Conservation (phyloP, 2,113 vertebrate species). For the Lutjanus erythropterus region DNA sequence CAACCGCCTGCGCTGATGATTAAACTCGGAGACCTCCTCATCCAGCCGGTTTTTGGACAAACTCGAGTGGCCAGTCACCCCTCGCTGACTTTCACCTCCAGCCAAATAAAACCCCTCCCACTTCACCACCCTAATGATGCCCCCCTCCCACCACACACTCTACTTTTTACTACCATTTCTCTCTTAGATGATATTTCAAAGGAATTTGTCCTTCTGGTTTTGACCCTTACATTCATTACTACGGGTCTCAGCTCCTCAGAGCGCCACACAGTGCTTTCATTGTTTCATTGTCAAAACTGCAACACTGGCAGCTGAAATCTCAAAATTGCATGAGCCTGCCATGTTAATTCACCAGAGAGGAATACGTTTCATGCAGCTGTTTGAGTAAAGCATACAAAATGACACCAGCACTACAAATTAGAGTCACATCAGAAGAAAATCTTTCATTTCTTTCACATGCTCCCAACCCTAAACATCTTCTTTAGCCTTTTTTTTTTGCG, state of each 20-base stretch:
- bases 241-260: background rate
- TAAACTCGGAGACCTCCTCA: too few species aligned
- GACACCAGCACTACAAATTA: slow-evolving; percentile 20
- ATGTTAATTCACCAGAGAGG: slow-evolving; percentile 26
- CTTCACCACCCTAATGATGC: background rate
- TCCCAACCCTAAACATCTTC: background rate
- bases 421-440: background rate
- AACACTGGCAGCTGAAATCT: slow-evolving; percentile 16
- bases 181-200: slow-evolving; percentile 30
- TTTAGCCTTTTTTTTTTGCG: background rate
- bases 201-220: slow-evolving; percentile 55
- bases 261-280: slow-evolving; percentile 19
- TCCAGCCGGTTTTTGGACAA: background rate
- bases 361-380: slow-evolving; percentile 48
- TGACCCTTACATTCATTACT: slow-evolving; percentile 45
- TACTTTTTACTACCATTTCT: background rate
- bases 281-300: slow-evolving; percentile 31
- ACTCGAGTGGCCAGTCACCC: background rate
- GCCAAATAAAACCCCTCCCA: slow-evolving; percentile 17
- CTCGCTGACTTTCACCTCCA: slow-evolving; percentile 18
- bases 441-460: background rate
- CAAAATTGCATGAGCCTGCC: slow-evolving; percentile 9
- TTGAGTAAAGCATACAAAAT: slow-evolving; percentile 23
- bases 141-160: too few species aligned
- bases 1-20: background rate